These are phyloP conservation scores for honey bee (Apis mellifera) DNA, from an alignment of 1,140 invertebrate species.

Conservation along the genomic window Amel_HAv3.1 CM009932.2:6381501-6382000, in stretches of 20 bases:
- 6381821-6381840: neutral
- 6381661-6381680: neutral
- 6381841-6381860: neutral
- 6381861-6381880: constrained; percentile 3
- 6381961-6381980: neutral
- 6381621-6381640: neutral
- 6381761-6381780: constrained; percentile 37
- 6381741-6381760: constrained; percentile 64
- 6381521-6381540: constrained; percentile 76
- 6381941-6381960: neutral
- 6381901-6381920: neutral
- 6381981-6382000: neutral
- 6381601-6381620: neutral
- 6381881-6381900: constrained; percentile 16
- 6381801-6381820: constrained; percentile 7
- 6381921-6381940: neutral
- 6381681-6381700: neutral
- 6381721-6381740: constrained; percentile 64
- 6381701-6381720: neutral
- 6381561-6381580: constrained; percentile 70
- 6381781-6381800: neutral
- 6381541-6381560: constrained; percentile 75
- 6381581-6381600: neutral
- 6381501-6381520: constrained; percentile 67
- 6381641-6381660: neutral